Percentiles rank a stretch among this genome's conserved stretches.
These are phyloP conservation scores for Thripadectes ignobilis DNA, from an alignment of 2,797 vertebrate genomes.

Conservation along the genomic window DNA sequence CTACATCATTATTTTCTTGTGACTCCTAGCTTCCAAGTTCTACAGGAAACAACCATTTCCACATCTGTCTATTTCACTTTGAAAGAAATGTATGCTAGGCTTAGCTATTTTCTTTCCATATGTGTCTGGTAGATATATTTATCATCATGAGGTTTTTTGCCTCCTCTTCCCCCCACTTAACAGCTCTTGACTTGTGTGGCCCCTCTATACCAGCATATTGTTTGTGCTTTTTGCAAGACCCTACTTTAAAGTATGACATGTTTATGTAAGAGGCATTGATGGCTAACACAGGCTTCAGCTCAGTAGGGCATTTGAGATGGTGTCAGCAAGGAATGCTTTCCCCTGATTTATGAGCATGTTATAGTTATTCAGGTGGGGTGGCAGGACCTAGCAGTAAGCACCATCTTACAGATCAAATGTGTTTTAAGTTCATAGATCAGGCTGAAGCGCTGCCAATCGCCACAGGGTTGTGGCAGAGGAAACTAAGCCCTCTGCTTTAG, in stretches of 20 bases:
- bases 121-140: neutral
- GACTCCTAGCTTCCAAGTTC: neutral
- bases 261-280: conserved; percentile 74
- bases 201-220: conserved; percentile 42
- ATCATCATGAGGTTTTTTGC: neutral
- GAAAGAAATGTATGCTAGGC: neutral
- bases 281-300: conserved; percentile 63
- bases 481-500: conserved; percentile 59
- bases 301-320: conserved; percentile 63
- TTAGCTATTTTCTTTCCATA: neutral
- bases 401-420: conserved; percentile 59
- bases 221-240: conserved; percentile 70
- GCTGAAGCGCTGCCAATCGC: neutral
- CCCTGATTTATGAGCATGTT: conserved; percentile 72
- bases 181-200: conserved; percentile 76
- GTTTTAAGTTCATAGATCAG: conserved; percentile 71
- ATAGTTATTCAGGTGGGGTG: conserved; percentile 75
- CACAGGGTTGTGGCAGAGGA: conserved; percentile 40
- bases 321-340: conserved; percentile 74
- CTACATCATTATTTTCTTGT: neutral
- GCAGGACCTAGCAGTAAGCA: conserved; percentile 40
- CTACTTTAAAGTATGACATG: conserved; percentile 79
- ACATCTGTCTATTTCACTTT: neutral
- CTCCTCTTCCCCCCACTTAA: conserved; percentile 13
- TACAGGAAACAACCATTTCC: neutral